Percentiles rank a stretch among this genome's conserved stretches.
These are phyloP conservation scores for Homalodisca vitripennis DNA, from an alignment of 1,140 invertebrate species.

Conservation along the genomic window DNA sequence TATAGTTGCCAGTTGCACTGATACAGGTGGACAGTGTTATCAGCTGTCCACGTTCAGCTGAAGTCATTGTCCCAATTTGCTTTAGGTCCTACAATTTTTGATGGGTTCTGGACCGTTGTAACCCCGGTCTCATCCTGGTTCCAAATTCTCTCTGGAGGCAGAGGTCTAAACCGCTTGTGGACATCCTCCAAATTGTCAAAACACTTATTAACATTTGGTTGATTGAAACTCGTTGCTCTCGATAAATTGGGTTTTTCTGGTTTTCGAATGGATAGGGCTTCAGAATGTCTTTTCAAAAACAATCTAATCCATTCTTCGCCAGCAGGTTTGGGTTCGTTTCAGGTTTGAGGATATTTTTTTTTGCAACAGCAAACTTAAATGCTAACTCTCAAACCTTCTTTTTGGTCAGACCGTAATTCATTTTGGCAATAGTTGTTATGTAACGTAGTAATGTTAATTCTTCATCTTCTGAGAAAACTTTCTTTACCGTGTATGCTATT, in stretches of 20 bases:
- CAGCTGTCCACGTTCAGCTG: background rate
- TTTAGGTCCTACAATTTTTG: constrained; percentile 38
- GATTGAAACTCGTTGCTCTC: constrained; percentile 43
- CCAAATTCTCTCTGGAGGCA: no score
- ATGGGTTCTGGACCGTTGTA: constrained; percentile 44
- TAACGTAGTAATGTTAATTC: background rate
- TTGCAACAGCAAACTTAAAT: constrained; percentile 15
- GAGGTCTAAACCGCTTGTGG: constrained; percentile 47
- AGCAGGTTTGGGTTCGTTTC: background rate
- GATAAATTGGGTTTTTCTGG: constrained; percentile 42
- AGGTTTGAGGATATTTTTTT: background rate
- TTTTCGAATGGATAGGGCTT: constrained; percentile 30
- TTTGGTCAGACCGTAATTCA: constrained; percentile 1
- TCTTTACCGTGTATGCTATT: no score
- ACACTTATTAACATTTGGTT: constrained; percentile 38
- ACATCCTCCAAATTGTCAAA: constrained; percentile 36
- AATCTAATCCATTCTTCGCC: no score
- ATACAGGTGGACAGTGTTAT: constrained; percentile 22
- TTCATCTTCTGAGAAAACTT: background rate
- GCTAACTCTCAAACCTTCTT: background rate
- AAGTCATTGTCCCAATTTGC: constrained; percentile 40
- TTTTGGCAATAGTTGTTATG: background rate
- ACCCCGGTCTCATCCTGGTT: no score
- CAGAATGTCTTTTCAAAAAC: constrained; percentile 3
- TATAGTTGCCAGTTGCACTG: constrained; percentile 35